Evolutionary conservation across 2,888 invertebrate genomes (phyloP), one percentile per base, ranked within the genome.

Genomic region (Ecliptopera silaceata): DNA sequence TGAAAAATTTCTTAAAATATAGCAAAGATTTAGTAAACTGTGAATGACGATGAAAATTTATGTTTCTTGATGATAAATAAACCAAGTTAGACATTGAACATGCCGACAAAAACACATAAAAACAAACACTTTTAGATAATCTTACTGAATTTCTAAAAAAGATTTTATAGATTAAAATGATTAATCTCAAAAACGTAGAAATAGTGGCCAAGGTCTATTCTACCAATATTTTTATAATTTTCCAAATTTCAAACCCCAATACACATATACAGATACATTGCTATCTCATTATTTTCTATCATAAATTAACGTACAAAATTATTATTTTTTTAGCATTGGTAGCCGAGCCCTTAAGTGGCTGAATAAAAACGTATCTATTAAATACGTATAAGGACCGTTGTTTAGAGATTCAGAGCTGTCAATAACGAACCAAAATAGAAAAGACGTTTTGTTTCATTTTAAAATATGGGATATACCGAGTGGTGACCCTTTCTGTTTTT

Each of bases 31-130:
- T 34, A 6, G 5, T 34, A 12, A 13, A 34, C 4, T 34, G 34
- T 34, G 13, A 34, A 34, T 6, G 4, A 4, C 13, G n/a, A n/a
- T n/a, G n/a, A 34, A 13, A 13, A 0, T 34, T 34, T 13, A 34
- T 2, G 2, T 31, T 31, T n/a, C n/a, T n/a, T 36, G 36, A 36
- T 36, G 15, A 10, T n/a, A 42, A 22, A 42, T 12, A 22, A 39
- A 36, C 13, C 5, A 47, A 48, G 18, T 20, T 48, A 34, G 34
- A 50, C 49, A 60, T 49, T 47, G 50, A 67, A 22, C 43, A 26
- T 59, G 56, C 53, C 56, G 60, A 56, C n/a, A 58, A 49, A n/a
- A 49, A 55, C 26, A 64, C 62, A 65, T 52, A 45, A 64, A 66
- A 48, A 49, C 48, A 45, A 53, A 52, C 36, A 48, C 5, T 39